Evolutionary conservation across 2,888 invertebrate species (phyloP), one percentile per base, ranked within the genome.

Genomic region (Horisme vitalbata): DNA sequence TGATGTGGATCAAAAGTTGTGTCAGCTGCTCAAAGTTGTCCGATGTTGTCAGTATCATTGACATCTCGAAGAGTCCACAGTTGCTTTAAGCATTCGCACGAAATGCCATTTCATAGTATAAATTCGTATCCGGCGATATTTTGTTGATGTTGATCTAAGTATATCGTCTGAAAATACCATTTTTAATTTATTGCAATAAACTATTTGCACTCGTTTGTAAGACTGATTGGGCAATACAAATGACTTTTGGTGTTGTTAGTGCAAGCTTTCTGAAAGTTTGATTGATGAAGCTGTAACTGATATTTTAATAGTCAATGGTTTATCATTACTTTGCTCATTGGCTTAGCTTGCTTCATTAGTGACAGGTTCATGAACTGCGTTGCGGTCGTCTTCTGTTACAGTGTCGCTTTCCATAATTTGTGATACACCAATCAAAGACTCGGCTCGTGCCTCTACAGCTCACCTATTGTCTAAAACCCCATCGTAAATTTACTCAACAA

Each of bases 401-500:
- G 36, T 32, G 34, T 33, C 33, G 5, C 10, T 31, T 21, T 32
- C 14, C 21, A 21, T 31, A 30, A 26, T 45, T 26, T 21, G 33
- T 47, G 30, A 24, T 27, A 32, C 7, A 38, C 26, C n/a, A 23
- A 15, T 32, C 34, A 27, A 27, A 14, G 18, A 27, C 27, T 27
- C 43, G 41, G 45, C 56, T 48, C 55, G 55, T 58, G 57, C 41
- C 34, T 30, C 13, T 14, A 26, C 35, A 49, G 39, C 31, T 37
- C 41, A 47, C 18, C 34, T 27, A 47, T 47, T 53, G 38, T 49
- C 28, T 45, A 41, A 39, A 53, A 35, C 46, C 50, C 45, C 49
- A 52, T 44, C 48, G 43, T 48, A 51, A 54, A 59, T 59, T 55
- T 64, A 64, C 60, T 52, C 43, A 56, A 73, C 70, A 78, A 76